A percentile compares a stretch with the other conserved stretches of the same genome.
Conservation (phyloP, 64 coral and sea anemone genomes). For the Exaiptasia diaphana region DNA sequence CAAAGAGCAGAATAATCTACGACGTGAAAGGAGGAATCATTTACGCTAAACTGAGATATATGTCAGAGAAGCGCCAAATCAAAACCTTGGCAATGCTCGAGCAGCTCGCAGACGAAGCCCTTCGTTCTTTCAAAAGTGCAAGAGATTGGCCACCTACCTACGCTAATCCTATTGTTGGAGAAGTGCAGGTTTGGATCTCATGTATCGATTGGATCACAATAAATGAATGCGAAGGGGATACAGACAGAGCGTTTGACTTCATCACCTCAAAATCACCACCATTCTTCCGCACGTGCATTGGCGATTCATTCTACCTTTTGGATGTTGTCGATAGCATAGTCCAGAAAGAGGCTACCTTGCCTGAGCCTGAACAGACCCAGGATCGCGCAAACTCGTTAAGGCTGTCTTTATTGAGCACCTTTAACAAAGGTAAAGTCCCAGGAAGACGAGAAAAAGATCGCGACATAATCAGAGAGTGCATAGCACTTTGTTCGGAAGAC, state of each 20-base stretch:
- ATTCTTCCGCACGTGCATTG: conserved; percentile 60
- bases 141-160: conserved; percentile 62
- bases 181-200: conserved; percentile 64
- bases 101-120: conserved; percentile 28
- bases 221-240: conserved; percentile 30
- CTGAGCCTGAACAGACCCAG: conserved; percentile 51
- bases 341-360: conserved; percentile 4
- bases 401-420: conserved; percentile 46
- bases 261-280: conserved; percentile 41
- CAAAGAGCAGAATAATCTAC: conserved; percentile 25
- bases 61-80: not conserved
- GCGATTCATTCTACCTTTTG: conserved; percentile 63
- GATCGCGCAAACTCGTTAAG: conserved; percentile 2
- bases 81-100: not conserved
- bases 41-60: conserved; percentile 11
- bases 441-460: conserved; percentile 2
- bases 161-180: conserved; percentile 63
- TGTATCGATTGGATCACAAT: conserved; percentile 64
- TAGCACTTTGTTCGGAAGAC: conserved; percentile 35
- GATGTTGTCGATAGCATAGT: conserved; percentile 70
- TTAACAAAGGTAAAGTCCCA: not conserved
- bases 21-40: conserved; percentile 55
- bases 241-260: conserved; percentile 23
- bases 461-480: conserved; percentile 48
- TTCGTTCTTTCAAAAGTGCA: conserved; percentile 34